Conservation (phyloP, 2,797 vertebrate genomes). For the Siniperca undulata region DNA sequence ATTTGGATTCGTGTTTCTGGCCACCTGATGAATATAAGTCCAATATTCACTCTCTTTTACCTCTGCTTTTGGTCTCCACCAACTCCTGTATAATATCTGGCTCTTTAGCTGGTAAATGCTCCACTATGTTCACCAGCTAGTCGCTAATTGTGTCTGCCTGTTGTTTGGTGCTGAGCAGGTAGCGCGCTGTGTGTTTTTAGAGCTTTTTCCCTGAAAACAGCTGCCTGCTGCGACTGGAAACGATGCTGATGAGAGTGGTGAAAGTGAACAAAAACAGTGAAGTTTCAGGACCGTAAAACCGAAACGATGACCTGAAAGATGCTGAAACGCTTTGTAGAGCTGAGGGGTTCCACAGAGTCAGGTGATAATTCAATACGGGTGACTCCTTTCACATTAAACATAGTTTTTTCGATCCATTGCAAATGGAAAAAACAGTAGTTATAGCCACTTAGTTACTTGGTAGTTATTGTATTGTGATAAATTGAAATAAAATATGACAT, state of each 20-base stretch:
- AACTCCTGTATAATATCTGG: too few species aligned
- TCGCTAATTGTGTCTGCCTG: too few species aligned
- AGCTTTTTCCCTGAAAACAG: background rate
- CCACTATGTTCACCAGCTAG: too few species aligned
- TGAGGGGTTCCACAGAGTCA: background rate
- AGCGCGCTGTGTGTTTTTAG: too few species aligned
- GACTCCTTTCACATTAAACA: background rate
- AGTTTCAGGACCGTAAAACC: background rate
- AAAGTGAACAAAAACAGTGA: background rate
- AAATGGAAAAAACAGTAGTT: background rate
- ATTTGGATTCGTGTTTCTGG: too few species aligned
- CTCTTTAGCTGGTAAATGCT: too few species aligned
- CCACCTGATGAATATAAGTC: too few species aligned
- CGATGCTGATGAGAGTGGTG: background rate
- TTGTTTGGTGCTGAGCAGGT: background rate
- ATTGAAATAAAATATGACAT: background rate
- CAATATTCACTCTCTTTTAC: too few species aligned
- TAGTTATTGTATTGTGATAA: background rate
- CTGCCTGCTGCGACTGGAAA: background rate
- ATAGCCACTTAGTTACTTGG: background rate
- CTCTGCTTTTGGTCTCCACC: too few species aligned
- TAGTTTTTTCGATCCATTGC: background rate
- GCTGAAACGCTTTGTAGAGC: background rate
- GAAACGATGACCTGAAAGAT: background rate
- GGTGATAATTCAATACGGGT: too few species aligned